Evolutionary conservation across 2,113 vertebrate genomes (phyloP).

Genomic region (Calyptommatus sinebrachiatus): DNA sequence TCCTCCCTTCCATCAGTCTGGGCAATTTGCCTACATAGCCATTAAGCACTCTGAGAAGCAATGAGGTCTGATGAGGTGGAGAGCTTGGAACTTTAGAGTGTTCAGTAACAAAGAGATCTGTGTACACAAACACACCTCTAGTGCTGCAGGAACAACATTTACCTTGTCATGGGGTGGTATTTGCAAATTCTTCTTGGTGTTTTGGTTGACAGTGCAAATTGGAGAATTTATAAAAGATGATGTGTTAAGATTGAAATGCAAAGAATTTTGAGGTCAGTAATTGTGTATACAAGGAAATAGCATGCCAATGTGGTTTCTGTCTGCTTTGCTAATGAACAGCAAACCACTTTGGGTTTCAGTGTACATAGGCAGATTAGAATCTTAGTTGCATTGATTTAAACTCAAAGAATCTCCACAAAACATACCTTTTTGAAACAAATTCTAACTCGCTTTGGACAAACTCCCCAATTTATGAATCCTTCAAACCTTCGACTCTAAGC

Average conservation of each 20-base stretch:
- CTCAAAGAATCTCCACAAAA: conserved; percentile 20
- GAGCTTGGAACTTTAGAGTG: conserved; percentile 39
- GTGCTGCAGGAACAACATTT: conserved; percentile 28
- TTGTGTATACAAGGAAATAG: conserved; percentile 31
- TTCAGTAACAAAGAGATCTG: conserved; percentile 37
- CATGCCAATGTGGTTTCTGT: conserved; percentile 6
- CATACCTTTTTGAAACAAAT: neutral
- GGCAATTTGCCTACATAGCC: conserved; percentile 45
- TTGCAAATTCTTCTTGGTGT: conserved; percentile 23
- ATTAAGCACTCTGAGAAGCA: conserved; percentile 36
- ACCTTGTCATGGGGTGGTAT: conserved; percentile 35
- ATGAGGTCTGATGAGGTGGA: conserved; percentile 21
- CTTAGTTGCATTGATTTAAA: conserved; percentile 9
- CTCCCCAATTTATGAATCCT: neutral
- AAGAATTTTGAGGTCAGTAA: conserved; percentile 5
- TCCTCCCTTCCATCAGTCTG: neutral
- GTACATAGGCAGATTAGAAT: conserved; percentile 25
- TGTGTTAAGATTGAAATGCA: conserved; percentile 20
- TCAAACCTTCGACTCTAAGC: neutral
- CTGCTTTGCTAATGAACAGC: conserved; percentile 20
- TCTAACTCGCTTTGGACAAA: neutral
- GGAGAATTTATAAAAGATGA: conserved; percentile 25
- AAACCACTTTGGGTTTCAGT: conserved; percentile 36
- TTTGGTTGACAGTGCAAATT: conserved; percentile 32
- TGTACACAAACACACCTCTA: conserved; percentile 28